Base-by-base conservation (phyloP, 92 coral and sea anemone genomes). In the Epizoanthus fatuus region DNA sequence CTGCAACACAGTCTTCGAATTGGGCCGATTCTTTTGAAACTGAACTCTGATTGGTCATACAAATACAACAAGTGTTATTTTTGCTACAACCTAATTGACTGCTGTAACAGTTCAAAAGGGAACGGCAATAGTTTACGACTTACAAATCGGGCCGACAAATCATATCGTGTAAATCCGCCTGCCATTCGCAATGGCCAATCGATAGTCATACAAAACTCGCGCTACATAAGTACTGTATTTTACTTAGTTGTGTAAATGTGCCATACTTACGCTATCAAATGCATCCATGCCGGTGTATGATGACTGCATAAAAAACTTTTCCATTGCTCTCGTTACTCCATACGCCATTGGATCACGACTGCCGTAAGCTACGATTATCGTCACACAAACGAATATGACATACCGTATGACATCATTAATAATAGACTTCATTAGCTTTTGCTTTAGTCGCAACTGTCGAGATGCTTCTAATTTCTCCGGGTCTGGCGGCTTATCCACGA, bases 401-500 rank as follows among this genome's bases (percentile, higher is more conserved):
- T 96, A 96, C 67, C 94, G 96, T 17, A 96, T 66, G 22, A 96
- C 88, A 57, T 96, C 99, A 37, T 93, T 81, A 45, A 96, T 88
- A 66, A 96, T 95, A 4, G 81, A 16, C 80, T 96, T 96, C 99
- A 96, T 96, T 80, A 89, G 89, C 52, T 93, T 95, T 58, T 96
- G 98, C 72, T 95, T 96, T 8, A 95, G 69, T 37, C 84, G 86
- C 10, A 96, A 75, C 57, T 85, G 93, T 4, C 99, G 91, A 51
- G 92, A 88, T 17, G 90, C 97, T 55, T 96, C 98, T 4, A 96
- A 93, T 52, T 93, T 95, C 74, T 77, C 93, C 53, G 98, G 98
- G 63, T 95, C 90, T 38, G 98, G 99, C 6, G 99, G 99, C 75
- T 96, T 93, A 65, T 91, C 97, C 32, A 93, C 97, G 63, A 95